Evolutionary conservation across 2,888 invertebrate species (phyloP).

Genomic region (Argyresthia albistria): DNA sequence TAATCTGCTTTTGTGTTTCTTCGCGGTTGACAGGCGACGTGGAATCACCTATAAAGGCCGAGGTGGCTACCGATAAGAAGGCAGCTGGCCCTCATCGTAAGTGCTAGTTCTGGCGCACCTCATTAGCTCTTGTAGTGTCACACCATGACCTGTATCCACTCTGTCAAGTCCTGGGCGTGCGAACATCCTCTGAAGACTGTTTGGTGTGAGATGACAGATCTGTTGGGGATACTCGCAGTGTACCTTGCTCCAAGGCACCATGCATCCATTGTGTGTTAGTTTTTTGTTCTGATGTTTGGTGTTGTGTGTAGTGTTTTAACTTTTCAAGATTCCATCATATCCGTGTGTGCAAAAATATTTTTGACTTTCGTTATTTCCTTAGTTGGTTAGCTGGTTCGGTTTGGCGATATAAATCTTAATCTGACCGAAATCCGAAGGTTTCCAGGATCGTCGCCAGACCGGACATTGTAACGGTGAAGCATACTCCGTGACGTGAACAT

Average conservation of each 20-base stretch:
- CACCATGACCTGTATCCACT: constrained; percentile 6
- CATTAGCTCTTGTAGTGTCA: constrained; percentile 21
- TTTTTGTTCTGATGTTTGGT: background rate
- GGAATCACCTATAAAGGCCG: constrained; percentile 67
- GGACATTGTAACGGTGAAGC: no score
- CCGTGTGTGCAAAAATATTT: no score
- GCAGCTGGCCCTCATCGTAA: constrained; percentile 63
- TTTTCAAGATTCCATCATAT: background rate
- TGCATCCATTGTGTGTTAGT: background rate
- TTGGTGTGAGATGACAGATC: background rate
- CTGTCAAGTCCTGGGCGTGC: background rate
- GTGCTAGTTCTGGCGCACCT: constrained; percentile 61
- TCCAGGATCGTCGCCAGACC: no score
- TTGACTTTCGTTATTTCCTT: no score
- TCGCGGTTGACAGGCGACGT: constrained; percentile 63
- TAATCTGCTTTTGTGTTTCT: constrained; percentile 70
- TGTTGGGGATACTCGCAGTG: no score
- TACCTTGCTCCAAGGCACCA: no score
- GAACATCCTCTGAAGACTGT: background rate
- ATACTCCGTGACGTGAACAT: no score
- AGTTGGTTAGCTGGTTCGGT: no score
- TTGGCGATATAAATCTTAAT: no score
- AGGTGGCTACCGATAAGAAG: constrained; percentile 66
- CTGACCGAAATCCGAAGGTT: no score
- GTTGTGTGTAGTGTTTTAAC: background rate